phyloP scores from a whole-genome alignment of 2,888 invertebrate species.

The Chymomyza fuscimana region DNA sequence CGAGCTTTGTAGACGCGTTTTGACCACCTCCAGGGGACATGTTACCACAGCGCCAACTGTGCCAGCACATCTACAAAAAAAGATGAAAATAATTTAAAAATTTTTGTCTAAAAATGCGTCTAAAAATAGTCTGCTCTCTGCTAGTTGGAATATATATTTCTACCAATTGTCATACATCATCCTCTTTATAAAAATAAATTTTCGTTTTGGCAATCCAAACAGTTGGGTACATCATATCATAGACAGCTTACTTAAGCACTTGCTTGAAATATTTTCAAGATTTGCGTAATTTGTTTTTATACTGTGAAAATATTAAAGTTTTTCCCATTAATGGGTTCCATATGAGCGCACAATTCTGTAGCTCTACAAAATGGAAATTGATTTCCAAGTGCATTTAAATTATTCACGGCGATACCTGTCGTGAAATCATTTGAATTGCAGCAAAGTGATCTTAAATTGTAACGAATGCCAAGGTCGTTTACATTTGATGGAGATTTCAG shows the following conservation, averaged over 20 bases:
- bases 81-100: conserved; percentile 17
- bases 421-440: conserved; percentile 27
- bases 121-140: conserved; percentile 13
- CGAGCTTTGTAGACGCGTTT: conserved; percentile 97
- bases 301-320: background rate
- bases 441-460: conserved; percentile 19
- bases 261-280: background rate
- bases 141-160: background rate
- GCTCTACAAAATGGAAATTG: conserved; percentile 13
- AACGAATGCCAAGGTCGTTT: background rate
- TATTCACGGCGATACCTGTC: conserved; percentile 11
- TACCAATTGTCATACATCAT: no score
- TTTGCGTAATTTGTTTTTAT: background rate
- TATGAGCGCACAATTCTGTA: background rate
- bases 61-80: conserved; percentile 90
- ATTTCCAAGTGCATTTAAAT: conserved; percentile 25
- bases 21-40: conserved; percentile 98
- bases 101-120: background rate
- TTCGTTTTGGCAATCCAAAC: background rate
- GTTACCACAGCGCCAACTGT: conserved; percentile 98
- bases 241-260: background rate
- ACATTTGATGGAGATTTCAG: background rate
- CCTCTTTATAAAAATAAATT: no score
- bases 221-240: background rate
- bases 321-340: conserved; percentile 16